Evolutionary conservation across 2,113 vertebrate genomes (phyloP), one percentile per base, ranked within the genome.

Genomic region (Bufo bufo): DNA sequence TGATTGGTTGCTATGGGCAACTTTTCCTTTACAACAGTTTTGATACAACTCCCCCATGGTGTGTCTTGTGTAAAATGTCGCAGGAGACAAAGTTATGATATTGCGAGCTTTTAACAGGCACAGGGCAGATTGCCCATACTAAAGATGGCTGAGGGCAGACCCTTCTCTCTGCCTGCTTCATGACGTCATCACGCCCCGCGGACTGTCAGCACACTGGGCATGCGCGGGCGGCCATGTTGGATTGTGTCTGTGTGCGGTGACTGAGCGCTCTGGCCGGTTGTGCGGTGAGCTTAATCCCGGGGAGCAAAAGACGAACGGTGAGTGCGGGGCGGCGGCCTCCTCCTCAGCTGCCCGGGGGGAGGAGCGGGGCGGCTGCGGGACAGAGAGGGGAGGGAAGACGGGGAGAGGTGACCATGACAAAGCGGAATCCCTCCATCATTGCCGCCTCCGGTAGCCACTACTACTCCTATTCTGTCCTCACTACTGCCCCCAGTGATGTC

Each of bases 141-240:
- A 16, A 87, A 74, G 5, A 87, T 87, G 86, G 86, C 78, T 4
- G 78, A 52, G 12, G 33, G 16, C 9, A 7, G 4, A 6, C 1
- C 13, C 33, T 4, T 9, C n/a, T 3, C 13, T 8, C 49, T 23
- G 75, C 47, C 6, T 7, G 10, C 14, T 49, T 4, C 4, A 3
- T 65, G 13, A 65, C 74, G 71, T 74, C 71, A 19, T 4, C 10
- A 16, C 71, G 43, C 19, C 13, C 4, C 12, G 33, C 43, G 3
- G 49, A 8, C 19, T 50, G 82, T 52, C 82, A 23, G 47, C 59
- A 52, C 10, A 13, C n/a, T 87, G 78, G 7, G 79, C 86, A 82
- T 82, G 86, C 66, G 79, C 86, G 54, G 58, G 33, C 54, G 63
- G 86, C 86, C 86, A 87, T 87, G 52, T 74, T 82, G 77, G 65